Conservation (phyloP, 2,888 invertebrate genomes). For the Rhorus exstirpatorius region DNA sequence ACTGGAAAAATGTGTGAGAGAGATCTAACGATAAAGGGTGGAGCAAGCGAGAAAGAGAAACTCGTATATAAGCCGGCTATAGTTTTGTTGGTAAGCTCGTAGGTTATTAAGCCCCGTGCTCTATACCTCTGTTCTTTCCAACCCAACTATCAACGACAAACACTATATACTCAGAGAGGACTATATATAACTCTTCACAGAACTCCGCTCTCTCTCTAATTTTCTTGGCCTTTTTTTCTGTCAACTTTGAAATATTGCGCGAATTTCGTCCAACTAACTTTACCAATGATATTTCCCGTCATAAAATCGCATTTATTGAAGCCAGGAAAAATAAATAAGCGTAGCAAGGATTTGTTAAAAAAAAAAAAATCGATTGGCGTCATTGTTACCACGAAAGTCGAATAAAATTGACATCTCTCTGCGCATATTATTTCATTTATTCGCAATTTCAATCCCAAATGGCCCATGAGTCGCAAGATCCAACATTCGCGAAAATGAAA, state of each 20-base stretch:
- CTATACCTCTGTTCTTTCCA: background rate
- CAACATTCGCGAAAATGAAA: conserved; percentile 21
- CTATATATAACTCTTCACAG: too few relatives aligned
- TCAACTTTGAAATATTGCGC: background rate
- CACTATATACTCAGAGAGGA: background rate
- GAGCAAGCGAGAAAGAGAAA: conserved; percentile 2
- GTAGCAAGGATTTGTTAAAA: background rate
- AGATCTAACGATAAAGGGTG: background rate
- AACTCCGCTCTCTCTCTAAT: background rate
- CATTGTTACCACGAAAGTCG: too few relatives aligned
- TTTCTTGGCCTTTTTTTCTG: background rate
- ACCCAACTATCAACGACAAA: background rate
- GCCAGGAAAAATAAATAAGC: background rate
- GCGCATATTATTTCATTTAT: too few relatives aligned
- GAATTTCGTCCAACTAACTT: background rate
- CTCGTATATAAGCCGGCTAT: conserved; percentile 9
- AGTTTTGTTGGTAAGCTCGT: conserved; percentile 23
- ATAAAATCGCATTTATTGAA: too few relatives aligned
- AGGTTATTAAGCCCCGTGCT: background rate
- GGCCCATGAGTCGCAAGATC: conserved; percentile 9
- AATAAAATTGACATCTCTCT: too few relatives aligned
- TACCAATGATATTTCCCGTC: background rate
- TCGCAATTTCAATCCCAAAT: too few relatives aligned
- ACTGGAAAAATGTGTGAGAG: conserved; percentile 2
- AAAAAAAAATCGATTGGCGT: too few relatives aligned